Percentiles rank a stretch among this genome's conserved stretches.
Conservation (phyloP, 1,140 invertebrate species). For the Caligus rogercresseyi region DNA sequence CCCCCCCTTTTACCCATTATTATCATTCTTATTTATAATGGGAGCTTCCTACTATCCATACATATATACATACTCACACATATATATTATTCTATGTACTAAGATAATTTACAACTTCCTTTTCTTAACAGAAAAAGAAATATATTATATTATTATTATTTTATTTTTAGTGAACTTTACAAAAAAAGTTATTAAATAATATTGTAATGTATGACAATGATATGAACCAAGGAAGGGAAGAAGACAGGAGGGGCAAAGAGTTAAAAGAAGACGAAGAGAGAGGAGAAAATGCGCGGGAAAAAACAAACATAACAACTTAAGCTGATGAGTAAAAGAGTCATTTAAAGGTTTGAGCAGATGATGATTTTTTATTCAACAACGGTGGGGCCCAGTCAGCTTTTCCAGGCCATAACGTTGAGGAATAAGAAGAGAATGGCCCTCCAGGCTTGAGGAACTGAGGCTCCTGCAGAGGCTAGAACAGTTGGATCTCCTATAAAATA, state of each 20-base stretch:
- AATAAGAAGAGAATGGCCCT: background rate
- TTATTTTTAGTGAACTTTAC: background rate
- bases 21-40: background rate
- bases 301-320: too few relatives aligned
- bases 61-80: too few relatives aligned
- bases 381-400: too few relatives aligned
- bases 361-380: too few relatives aligned
- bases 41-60: too few relatives aligned
- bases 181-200: background rate
- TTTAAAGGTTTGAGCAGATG: too few relatives aligned
- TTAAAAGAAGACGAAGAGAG: background rate
- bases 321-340: background rate
- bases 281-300: background rate
- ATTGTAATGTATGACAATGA: background rate
- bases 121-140: background rate
- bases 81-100: background rate
- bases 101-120: background rate
- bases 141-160: background rate
- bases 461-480: background rate
- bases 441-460: background rate
- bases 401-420: background rate
- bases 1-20: too few relatives aligned
- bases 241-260: background rate
- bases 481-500: background rate
- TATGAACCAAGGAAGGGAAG: background rate